Evolutionary conservation across 2,888 invertebrate genomes (phyloP).

Genomic region (Lypha dubia): DNA sequence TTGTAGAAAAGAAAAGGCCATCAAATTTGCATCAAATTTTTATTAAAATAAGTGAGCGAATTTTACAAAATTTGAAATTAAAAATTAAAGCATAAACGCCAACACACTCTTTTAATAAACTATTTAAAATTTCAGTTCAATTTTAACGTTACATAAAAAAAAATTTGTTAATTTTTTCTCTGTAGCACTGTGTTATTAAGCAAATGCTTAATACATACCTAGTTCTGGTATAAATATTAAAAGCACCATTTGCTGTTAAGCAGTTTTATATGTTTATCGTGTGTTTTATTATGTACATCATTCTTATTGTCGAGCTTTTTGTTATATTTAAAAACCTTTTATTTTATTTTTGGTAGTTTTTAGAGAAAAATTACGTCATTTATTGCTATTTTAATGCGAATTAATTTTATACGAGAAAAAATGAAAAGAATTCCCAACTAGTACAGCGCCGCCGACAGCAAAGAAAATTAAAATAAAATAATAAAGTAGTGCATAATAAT

Average conservation of each 20-base stretch:
- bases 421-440: too few relatives aligned
- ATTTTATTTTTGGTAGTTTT: slow-evolving; percentile 7
- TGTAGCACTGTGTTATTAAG: neutral
- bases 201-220: neutral
- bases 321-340: slow-evolving; percentile 18
- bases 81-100: too few relatives aligned
- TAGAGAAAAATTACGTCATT: slow-evolving; percentile 62
- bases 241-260: slow-evolving; percentile 17
- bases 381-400: slow-evolving; percentile 57
- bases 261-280: slow-evolving; percentile 29
- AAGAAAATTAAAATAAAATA: slow-evolving; percentile 31
- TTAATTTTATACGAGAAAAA: slow-evolving; percentile 48
- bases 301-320: slow-evolving; percentile 3
- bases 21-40: too few relatives aligned
- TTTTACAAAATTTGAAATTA: too few relatives aligned
- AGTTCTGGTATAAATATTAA: neutral
- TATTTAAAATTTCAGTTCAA: too few relatives aligned
- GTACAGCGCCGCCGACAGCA: slow-evolving; percentile 21
- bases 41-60: too few relatives aligned
- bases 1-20: too few relatives aligned
- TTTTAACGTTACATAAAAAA: too few relatives aligned
- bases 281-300: neutral
- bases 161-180: too few relatives aligned
- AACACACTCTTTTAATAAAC: too few relatives aligned
- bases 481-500: slow-evolving; percentile 26